Evolutionary conservation across 2,797 vertebrate genomes (phyloP), one percentile per base, ranked within the genome.

Genomic region (Sternarchorhynchus goeldii): DNA sequence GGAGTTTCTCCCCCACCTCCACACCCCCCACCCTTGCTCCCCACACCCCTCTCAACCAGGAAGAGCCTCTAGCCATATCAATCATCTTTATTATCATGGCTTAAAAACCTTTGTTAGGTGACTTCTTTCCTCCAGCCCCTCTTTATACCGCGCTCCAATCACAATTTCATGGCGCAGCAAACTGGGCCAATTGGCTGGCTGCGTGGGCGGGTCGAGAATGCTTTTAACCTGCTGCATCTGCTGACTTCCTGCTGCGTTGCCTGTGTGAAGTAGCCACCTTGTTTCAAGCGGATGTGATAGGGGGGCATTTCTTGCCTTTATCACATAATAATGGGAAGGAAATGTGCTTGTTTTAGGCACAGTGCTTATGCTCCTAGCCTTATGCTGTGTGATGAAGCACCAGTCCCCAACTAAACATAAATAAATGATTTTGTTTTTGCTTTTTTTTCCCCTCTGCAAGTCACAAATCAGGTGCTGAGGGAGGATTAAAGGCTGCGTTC

Each of bases 191-290:
- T 94, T 86, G 88, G 90, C 86, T 86, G 85, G 89, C 77, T 29
- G 89, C 67, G 92, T 91, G 90, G 92, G 93, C 83, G 88, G 91
- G 89, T 88, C 75, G 82, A 92, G 92, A 92, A 93, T 91, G 92
- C 92, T 92, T 92, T 93, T 93, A 93, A 93, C 93, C 93, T 93
- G 92, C 91, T 92, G 91, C 92, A 93, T 93, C 92, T 93, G 91
- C 90, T 88, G 91, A 87, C 90, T 88, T 92, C 93, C 93, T 88
- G 88, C 92, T 93, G 93, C 84, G 91, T 70, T 57, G 93, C 87
- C 93, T 91, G 93, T 92, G 90, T 93, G 93, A 93, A 79, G 70
- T 92, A 91, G 90, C 92, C 93, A 94, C 93, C 93, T 93, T 93
- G 92, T 91, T 94, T 93, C 91, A 92, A 92, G 92, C 84, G 86